Base-by-base conservation (phyloP, 2,888 invertebrate genomes). In the Drosophila lacicola region DNA sequence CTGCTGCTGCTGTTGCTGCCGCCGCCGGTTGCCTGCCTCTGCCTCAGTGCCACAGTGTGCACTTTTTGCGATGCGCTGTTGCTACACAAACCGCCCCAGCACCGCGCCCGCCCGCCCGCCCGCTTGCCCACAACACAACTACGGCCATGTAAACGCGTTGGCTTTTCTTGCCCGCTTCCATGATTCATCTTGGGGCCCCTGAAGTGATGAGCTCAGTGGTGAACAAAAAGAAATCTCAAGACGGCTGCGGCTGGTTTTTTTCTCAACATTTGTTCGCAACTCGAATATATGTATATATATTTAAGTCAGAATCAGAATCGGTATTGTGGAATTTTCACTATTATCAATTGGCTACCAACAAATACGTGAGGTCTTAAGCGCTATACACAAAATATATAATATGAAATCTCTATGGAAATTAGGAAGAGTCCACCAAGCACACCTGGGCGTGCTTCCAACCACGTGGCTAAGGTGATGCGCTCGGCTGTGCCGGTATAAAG, bases 401-500 rank as follows among this genome's bases (percentile, higher is more conserved):
- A 34, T 13, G 36, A 78, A 29, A 69, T 75, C 56, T 76, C 57
- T 72, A 68, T 65, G 60, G 42, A 39, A 72, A 56, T 65, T 61
- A 63, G 55, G 74, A 50, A 57, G 78, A 80, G 67, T 88, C 89
- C 51, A 65, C 55, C 73, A 81, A 87, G 87, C 85, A 89, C 66
- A 74, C 71, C 64, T 67, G 58, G 37, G 76, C 88, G 63, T 86
- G 83, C 88, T 87, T 78, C 84, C 87, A 80, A 53, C 82, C 63
- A 58, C 76, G 78, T 47, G 71, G 88, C 79, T 91, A 91, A 67
- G 91, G 91, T 14, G 90, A 90, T 51, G 78, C 74, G 70, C 84
- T 90, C 51, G 90, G 84, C 63, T 92, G 92, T 13, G 94, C 94
- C 74, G 94, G 94, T 80, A 94, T 94, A 91, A 95, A 95, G 29